Conservation (phyloP, 2,888 invertebrate species). For the Temnothorax ravouxi region DNA sequence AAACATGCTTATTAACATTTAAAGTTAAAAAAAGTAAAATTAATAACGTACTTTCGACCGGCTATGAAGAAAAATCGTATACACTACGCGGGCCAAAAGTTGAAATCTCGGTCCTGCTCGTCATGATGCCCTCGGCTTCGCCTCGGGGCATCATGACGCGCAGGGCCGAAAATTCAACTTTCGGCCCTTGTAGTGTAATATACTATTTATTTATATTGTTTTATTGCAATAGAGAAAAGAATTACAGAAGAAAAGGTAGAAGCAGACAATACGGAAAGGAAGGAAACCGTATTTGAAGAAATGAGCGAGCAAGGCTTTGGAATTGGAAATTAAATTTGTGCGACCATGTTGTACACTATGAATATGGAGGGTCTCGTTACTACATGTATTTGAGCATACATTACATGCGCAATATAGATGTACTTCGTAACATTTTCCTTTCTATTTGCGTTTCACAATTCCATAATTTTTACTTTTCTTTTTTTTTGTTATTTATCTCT, state of each 20-base stretch:
- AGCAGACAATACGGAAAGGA: conserved; percentile 5
- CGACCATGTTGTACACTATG: conserved; percentile 83
- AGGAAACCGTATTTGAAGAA: conserved; percentile 30
- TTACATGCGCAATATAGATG: conserved; percentile 70
- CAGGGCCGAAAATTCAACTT: too few relatives aligned
- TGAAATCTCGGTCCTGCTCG: too few relatives aligned
- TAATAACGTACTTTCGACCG: too few relatives aligned
- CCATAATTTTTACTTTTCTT: conserved; percentile 17
- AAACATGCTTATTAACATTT: too few relatives aligned
- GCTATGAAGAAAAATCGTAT: too few relatives aligned
- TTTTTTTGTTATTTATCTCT: conserved; percentile 55
- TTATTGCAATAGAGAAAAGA: not conserved
- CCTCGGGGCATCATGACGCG: too few relatives aligned
- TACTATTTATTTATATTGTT: not conserved
- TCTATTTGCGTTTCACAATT: conserved; percentile 40
- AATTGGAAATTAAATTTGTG: conserved; percentile 84
- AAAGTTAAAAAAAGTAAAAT: too few relatives aligned
- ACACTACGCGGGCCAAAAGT: too few relatives aligned
- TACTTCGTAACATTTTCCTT: conserved; percentile 64
- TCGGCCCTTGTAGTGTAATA: too few relatives aligned
- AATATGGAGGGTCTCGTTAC: conserved; percentile 85
- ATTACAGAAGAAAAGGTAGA: not conserved
- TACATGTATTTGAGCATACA: conserved; percentile 79
- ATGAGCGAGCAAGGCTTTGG: conserved; percentile 67
- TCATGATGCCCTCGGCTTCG: too few relatives aligned